Evolutionary conservation across 2,113 vertebrate species (phyloP).

Genomic region (Albula goreensis): DNA sequence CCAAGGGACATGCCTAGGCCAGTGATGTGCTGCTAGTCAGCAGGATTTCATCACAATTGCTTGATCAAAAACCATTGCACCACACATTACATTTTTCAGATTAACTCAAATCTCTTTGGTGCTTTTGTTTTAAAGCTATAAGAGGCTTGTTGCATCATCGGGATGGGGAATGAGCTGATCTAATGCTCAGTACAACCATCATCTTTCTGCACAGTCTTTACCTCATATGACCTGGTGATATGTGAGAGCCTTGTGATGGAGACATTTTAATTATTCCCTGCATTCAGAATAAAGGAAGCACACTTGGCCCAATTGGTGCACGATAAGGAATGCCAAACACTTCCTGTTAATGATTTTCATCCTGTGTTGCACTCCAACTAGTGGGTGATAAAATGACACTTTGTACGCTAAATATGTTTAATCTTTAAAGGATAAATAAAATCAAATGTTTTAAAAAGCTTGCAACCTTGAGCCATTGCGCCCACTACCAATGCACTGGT

Average conservation of each 20-base stretch:
- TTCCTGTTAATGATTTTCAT: no score
- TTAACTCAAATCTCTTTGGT: background rate
- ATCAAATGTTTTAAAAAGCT: no score
- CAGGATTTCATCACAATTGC: slow-evolving; percentile 42
- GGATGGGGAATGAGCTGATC: background rate
- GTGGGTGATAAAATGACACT: no score
- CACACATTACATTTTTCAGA: background rate
- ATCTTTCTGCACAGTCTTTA: slow-evolving; percentile 25
- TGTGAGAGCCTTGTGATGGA: slow-evolving; percentile 36
- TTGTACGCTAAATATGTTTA: no score
- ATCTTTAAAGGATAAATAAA: no score
- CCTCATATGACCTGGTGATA: slow-evolving; percentile 35
- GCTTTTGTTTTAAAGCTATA: background rate
- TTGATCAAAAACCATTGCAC: slow-evolving; percentile 45
- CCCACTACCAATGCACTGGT: no score
- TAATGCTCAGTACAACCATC: background rate
- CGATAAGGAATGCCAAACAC: background rate
- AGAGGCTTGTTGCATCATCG: background rate
- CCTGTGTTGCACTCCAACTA: no score
- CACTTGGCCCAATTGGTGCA: slow-evolving; percentile 14
- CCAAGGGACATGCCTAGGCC: background rate
- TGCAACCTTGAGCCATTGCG: no score
- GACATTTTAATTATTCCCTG: slow-evolving; percentile 58
- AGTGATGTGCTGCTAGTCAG: slow-evolving; percentile 25
- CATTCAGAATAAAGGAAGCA: slow-evolving; percentile 56